Evolutionary conservation across 2,888 invertebrate genomes (phyloP).

Genomic region (Brachylomia viminalis): DNA sequence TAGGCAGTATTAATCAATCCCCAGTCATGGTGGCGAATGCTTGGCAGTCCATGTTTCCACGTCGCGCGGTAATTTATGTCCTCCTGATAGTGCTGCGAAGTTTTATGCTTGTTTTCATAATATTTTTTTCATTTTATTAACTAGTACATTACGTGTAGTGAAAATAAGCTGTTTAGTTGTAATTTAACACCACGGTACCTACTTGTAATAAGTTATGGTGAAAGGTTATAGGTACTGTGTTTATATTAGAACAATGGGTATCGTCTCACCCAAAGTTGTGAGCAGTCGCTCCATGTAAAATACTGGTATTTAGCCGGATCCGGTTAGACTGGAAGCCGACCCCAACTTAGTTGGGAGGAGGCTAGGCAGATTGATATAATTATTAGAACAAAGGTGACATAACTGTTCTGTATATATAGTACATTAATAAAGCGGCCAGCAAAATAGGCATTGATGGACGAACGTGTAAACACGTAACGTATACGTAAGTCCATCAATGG

Average conservation of each 20-base stretch:
- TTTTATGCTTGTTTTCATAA: conserved; percentile 56
- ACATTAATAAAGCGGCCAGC: no score
- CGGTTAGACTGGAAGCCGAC: no score
- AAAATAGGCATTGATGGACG: no score
- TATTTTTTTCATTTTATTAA: conserved; percentile 46
- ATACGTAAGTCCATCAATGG: no score
- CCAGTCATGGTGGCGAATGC: conserved; percentile 55
- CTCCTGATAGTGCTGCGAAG: conserved; percentile 48
- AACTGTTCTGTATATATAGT: not conserved
- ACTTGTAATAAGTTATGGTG: not conserved
- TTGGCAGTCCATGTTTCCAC: conserved; percentile 62
- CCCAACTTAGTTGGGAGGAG: no score
- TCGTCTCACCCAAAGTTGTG: no score
- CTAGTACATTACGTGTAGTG: conserved; percentile 21
- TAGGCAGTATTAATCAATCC: conserved; percentile 55
- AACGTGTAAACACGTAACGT: no score
- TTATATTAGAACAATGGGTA: no score
- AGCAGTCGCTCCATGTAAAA: no score
- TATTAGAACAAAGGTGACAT: not conserved
- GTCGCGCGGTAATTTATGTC: conserved; percentile 53
- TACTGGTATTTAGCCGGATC: no score
- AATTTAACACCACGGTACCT: conserved; percentile 14
- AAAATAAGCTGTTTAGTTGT: conserved; percentile 37
- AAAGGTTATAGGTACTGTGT: not conserved
- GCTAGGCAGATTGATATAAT: no score